Percentiles rank a stretch among this genome's conserved stretches.
These are phyloP conservation scores for Dasyurus viverrinus DNA, from an alignment of 2,113 vertebrate genomes.

Conservation along the genomic window DNA sequence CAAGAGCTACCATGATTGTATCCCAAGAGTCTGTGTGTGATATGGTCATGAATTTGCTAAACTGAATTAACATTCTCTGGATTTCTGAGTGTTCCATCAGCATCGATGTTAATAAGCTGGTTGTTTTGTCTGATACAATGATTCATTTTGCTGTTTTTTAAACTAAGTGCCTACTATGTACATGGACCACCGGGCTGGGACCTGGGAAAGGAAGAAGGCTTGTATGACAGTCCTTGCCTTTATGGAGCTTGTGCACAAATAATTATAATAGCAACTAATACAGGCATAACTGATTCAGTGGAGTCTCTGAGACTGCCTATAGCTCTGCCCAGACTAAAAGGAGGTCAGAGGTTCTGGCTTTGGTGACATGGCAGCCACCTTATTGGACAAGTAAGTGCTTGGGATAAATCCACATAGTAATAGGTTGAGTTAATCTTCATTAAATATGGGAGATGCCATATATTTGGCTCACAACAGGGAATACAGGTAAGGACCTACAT, in stretches of 20 bases:
- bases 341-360: not conserved
- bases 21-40: not conserved
- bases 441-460: conserved; percentile 29
- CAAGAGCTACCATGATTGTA: not conserved
- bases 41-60: not conserved
- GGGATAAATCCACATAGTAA: not conserved
- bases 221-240: not conserved
- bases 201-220: not conserved
- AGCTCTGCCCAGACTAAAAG: not conserved
- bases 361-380: not conserved
- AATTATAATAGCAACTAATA: not conserved
- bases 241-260: not conserved
- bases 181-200: not conserved
- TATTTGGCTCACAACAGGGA: conserved; percentile 64
- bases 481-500: conserved; percentile 57
- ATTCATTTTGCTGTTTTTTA: not conserved
- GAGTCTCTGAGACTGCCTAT: not conserved
- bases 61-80: not conserved
- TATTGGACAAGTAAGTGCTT: not conserved
- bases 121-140: not conserved
- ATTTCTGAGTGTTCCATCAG: not conserved
- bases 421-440: not conserved
- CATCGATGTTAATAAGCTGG: not conserved
- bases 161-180: not conserved
- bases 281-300: not conserved